These are phyloP conservation scores for Platyscapa corneri DNA, from an alignment of 1,140 invertebrate species.

Conservation along the genomic window DNA sequence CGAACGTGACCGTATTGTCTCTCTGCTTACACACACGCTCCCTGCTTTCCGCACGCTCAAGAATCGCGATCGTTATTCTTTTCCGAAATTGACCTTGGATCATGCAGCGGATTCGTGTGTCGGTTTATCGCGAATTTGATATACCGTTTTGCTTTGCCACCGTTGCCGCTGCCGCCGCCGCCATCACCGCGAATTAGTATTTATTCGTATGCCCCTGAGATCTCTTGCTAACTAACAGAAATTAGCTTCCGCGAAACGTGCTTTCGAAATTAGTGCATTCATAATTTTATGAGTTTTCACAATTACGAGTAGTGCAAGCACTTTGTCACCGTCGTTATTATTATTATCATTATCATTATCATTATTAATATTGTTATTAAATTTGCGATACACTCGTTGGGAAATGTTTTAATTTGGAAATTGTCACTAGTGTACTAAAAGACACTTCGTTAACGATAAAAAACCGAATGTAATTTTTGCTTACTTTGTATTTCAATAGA, in stretches of 20 bases:
- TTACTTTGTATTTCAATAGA: no score
- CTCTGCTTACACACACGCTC: not conserved
- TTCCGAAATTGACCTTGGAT: conserved; percentile 12
- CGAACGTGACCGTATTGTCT: conserved; percentile 31
- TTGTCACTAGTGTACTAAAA: not conserved
- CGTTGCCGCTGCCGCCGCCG: no score
- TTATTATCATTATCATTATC: no score
- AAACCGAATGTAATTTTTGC: no score
- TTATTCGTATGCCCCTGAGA: not conserved
- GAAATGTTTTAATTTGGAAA: not conserved
- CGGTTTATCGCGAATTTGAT: not conserved
- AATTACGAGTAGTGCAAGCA: not conserved
- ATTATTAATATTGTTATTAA: no score
- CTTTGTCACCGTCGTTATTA: no score
- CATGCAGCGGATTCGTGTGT: not conserved
- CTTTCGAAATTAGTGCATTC: not conserved
- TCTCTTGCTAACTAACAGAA: not conserved
- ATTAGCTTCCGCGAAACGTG: not conserved
- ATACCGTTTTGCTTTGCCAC: no score
- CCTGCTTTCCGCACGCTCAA: not conserved
- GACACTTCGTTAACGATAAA: no score
- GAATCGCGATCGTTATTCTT: conserved; percentile 18
- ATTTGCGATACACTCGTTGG: no score
- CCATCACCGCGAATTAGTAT: not conserved
- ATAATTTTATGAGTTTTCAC: not conserved